phyloP scores from a whole-genome alignment of 2,113 vertebrate genomes.

The Nettapus auritus region DNA sequence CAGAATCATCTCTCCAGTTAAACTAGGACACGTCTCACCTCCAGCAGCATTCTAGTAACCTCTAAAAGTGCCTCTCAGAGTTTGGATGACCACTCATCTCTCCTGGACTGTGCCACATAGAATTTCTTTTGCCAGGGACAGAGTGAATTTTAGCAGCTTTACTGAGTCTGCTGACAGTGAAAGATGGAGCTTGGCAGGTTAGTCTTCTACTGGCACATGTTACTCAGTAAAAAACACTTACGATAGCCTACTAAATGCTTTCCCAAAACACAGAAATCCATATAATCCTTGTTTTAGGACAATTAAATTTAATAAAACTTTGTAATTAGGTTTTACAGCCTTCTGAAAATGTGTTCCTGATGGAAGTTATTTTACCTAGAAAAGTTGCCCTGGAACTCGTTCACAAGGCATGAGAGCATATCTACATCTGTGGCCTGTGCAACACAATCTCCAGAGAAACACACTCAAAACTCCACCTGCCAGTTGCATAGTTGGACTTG shows the following conservation, averaged over 20 bases:
- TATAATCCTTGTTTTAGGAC: background rate
- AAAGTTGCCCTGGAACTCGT: background rate
- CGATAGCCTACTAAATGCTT: background rate
- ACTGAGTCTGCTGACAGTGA: background rate
- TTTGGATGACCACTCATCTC: background rate
- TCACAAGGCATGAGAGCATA: background rate
- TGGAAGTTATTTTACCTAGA: background rate
- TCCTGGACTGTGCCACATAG: background rate
- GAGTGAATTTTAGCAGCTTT: background rate
- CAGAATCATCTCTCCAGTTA: background rate
- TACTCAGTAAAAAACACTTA: background rate
- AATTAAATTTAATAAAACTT: background rate
- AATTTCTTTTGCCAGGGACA: background rate
- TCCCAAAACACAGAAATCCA: background rate
- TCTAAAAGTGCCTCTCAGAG: background rate
- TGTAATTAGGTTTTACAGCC: background rate
- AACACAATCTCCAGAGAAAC: background rate
- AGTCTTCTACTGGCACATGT: background rate
- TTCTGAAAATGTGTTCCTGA: background rate
- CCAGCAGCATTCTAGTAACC: background rate
- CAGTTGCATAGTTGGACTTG: background rate
- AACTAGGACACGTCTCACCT: background rate
- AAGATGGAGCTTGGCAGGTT: background rate
- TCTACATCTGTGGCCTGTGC: background rate
- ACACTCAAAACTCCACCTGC: constrained; percentile 2